phyloP scores from a whole-genome alignment of 2,888 invertebrate genomes.

The Charanyca ferruginea region DNA sequence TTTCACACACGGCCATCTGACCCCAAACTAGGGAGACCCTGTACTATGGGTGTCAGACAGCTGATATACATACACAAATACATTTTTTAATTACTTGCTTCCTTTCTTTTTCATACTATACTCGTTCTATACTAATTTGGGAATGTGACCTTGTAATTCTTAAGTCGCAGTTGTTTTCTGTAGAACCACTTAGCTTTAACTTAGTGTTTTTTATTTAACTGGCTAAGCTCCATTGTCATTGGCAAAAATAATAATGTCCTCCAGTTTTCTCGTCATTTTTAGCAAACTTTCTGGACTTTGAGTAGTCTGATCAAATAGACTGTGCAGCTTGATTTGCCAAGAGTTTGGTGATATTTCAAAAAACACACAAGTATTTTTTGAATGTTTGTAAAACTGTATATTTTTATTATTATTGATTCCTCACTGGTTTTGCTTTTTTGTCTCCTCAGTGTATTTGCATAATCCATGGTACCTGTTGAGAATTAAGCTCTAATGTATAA shows the following conservation, averaged over 20 bases:
- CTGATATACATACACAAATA: not conserved
- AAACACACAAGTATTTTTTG: too few species aligned
- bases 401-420: not conserved
- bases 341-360: too few species aligned
- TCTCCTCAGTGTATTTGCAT: not conserved
- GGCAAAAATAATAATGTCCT: not conserved
- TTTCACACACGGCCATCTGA: too few species aligned
- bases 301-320: not conserved
- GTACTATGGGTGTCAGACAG: too few species aligned
- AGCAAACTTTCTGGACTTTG: not conserved
- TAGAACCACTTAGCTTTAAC: too few species aligned
- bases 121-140: not conserved
- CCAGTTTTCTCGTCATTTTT: not conserved
- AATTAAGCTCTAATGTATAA: constrained; percentile 22
- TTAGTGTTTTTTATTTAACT: not conserved
- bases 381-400: too few species aligned
- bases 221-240: not conserved
- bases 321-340: not conserved
- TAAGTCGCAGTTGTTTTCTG: not conserved
- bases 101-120: not conserved
- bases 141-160: not conserved
- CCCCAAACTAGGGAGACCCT: too few species aligned
- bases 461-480: not conserved
- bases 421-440: not conserved
- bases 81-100: constrained; percentile 2